phyloP scores from a whole-genome alignment of 2,888 invertebrate genomes.

The Augochlorella aurata region DNA sequence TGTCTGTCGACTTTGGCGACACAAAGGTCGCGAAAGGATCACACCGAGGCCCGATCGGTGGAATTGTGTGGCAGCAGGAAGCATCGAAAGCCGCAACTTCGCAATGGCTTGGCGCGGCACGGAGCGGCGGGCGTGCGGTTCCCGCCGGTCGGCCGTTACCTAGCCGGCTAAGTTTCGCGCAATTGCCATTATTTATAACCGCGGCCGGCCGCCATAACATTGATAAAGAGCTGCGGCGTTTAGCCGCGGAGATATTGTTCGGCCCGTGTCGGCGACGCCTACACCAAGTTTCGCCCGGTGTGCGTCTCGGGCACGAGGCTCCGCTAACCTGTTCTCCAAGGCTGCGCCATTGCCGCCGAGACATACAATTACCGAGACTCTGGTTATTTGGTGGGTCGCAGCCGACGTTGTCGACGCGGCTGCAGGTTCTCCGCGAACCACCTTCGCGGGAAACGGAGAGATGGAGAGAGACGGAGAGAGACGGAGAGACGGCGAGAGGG shows the following conservation, averaged over 20 bases:
- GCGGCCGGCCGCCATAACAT: constrained; percentile 75
- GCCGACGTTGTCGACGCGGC: constrained; percentile 34
- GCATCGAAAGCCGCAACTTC: constrained; percentile 62
- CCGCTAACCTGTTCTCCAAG: constrained; percentile 52
- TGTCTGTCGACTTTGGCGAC: too few relatives aligned
- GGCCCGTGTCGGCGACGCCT: constrained; percentile 52
- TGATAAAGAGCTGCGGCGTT: constrained; percentile 79
- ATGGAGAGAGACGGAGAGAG: background rate
- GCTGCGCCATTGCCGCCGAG: constrained; percentile 68
- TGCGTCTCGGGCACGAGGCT: constrained; percentile 22
- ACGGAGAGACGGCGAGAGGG: background rate
- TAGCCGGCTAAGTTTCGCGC: constrained; percentile 67
- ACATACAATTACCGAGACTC: constrained; percentile 73
- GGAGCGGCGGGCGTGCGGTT: constrained; percentile 48
- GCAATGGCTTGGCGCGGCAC: constrained; percentile 56
- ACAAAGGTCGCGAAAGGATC: background rate
- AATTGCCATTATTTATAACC: constrained; percentile 80
- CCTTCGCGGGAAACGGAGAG: background rate
- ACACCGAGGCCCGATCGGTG: constrained; percentile 21
- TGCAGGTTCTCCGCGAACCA: constrained; percentile 16
- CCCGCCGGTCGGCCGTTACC: constrained; percentile 60
- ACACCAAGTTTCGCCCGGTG: constrained; percentile 51
- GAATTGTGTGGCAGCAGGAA: constrained; percentile 43
- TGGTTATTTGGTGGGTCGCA: constrained; percentile 60
- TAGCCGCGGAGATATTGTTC: constrained; percentile 74